These are phyloP conservation scores for Chaetophractus vellerosus DNA, from an alignment of 2,797 vertebrate species.

Conservation along the genomic window DNA sequence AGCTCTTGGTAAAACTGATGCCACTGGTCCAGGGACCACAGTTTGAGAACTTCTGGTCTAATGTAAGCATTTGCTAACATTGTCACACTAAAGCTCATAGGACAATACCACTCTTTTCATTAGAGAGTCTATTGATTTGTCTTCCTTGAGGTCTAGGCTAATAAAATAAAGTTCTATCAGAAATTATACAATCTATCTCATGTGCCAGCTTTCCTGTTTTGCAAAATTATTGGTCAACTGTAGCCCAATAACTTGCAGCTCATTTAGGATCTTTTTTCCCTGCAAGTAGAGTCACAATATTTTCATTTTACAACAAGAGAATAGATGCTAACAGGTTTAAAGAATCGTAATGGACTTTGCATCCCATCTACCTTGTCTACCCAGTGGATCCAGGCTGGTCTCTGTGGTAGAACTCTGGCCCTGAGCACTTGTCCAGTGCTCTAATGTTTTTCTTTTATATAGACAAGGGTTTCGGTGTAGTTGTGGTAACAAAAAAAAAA, in stretches of 20 bases:
- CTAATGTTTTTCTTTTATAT: not conserved
- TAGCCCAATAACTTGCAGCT: not conserved
- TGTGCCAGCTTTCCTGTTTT: not conserved
- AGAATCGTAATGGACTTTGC: not conserved
- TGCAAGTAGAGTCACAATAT: not conserved
- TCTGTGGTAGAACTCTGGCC: fast-evolving
- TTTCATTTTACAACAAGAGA: not conserved
- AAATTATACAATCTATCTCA: not conserved
- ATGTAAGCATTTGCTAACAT: not conserved
- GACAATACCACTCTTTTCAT: not conserved
- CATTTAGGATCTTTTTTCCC: not conserved
- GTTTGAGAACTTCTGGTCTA: not conserved
- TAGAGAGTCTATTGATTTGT: not conserved
- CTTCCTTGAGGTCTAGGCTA: not conserved
- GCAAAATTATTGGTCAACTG: not conserved
- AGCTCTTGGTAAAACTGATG: not conserved
- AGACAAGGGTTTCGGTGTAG: not conserved
- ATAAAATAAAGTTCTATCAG: not conserved
- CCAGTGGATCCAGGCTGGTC: not conserved
- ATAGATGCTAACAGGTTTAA: not conserved
- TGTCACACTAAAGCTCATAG: not conserved
- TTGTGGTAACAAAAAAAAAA: not conserved
- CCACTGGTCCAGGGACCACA: not conserved
- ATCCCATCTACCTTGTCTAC: not conserved
- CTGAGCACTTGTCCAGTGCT: not conserved